Evolutionary conservation across 1,140 invertebrate genomes (phyloP), one percentile per base, ranked within the genome.

Genomic region (Drosophila pseudoobscura): DNA sequence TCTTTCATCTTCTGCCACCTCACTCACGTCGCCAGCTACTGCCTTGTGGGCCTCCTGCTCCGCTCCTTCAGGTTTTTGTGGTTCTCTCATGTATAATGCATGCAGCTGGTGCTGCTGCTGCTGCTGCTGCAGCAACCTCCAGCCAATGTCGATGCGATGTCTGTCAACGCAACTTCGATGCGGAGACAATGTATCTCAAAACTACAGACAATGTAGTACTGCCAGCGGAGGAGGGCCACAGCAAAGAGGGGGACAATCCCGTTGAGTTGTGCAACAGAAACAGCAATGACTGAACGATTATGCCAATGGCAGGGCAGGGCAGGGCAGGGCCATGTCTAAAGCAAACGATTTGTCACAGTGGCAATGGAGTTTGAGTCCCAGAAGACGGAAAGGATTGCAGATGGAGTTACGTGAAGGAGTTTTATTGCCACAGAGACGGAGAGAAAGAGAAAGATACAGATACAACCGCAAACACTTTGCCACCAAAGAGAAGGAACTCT

Each of bases 271-370:
- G 79, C 76, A 80, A 75, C 75, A 76, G 61, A 79, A 82, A 63
- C 68, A 65, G 78, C 78, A 82, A 82, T 82, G 83, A 88, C 78
- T 88, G 82, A 75, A 77, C 83, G 83, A 87, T 87, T 87, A 88
- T 88, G 82, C 83, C 74, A 78, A 88, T 78, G 74, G 75, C 78
- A 83, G 64, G 52, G 61, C 22, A 24, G 17, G 74, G 75, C 78
- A 82, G 64, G 74, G 75, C 78, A 78, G 45, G 55, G 62, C 61
- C 64, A 80, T 60, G 80, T 85, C 82, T 80, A 85, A 85, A 74
- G 75, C 80, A 85, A 85, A 87, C 82, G 82, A 85, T 85, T 85
- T 85, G 80, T 85, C 80, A 85, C 80, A 87, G 61, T 63, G 78
- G 22, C 78, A 80, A 56, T 72, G 61, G 15, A 75, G 47, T 75